Evolutionary conservation across 1,140 invertebrate genomes (phyloP).

Genomic region (Pachyrhynchus sulphureomaculatus): DNA sequence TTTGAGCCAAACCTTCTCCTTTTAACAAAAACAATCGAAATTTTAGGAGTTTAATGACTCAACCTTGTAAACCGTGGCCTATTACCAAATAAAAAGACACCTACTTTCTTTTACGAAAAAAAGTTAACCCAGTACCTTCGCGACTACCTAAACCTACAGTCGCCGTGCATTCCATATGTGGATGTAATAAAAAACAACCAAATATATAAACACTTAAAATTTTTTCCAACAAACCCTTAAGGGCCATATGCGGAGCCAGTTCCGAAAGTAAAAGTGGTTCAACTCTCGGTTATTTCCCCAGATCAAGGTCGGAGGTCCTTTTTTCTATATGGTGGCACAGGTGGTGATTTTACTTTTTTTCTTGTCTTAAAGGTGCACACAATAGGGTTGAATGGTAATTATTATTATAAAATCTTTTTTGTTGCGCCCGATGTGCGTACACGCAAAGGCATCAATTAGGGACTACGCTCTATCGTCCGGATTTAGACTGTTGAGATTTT

Average conservation of each 20-base stretch:
- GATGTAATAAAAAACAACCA: constrained; percentile 16
- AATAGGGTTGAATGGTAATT: constrained; percentile 27
- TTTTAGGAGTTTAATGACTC: too few relatives aligned
- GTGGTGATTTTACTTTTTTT: constrained; percentile 24
- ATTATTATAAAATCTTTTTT: constrained; percentile 24
- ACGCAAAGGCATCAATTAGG: constrained; percentile 15
- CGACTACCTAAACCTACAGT: constrained; percentile 2
- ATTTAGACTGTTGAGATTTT: constrained; percentile 29
- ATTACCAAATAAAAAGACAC: too few relatives aligned
- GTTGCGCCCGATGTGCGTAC: constrained; percentile 8
- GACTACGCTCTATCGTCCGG: constrained; percentile 5
- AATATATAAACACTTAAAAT: constrained; percentile 15
- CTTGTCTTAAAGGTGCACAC: constrained; percentile 27
- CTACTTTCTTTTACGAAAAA: too few relatives aligned
- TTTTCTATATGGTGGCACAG: constrained; percentile 4
- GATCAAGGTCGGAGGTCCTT: constrained; percentile 23
- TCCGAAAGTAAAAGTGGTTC: constrained; percentile 17
- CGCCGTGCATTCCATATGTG: background rate
- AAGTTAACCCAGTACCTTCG: too few relatives aligned
- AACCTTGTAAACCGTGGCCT: too few relatives aligned
- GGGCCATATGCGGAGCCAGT: constrained; percentile 18
- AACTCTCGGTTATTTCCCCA: background rate
- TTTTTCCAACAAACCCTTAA: constrained; percentile 7
- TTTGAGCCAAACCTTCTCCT: too few relatives aligned
- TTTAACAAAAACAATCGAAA: too few relatives aligned